phyloP scores from a whole-genome alignment of 2,797 vertebrate genomes.

The Morus bassanus region DNA sequence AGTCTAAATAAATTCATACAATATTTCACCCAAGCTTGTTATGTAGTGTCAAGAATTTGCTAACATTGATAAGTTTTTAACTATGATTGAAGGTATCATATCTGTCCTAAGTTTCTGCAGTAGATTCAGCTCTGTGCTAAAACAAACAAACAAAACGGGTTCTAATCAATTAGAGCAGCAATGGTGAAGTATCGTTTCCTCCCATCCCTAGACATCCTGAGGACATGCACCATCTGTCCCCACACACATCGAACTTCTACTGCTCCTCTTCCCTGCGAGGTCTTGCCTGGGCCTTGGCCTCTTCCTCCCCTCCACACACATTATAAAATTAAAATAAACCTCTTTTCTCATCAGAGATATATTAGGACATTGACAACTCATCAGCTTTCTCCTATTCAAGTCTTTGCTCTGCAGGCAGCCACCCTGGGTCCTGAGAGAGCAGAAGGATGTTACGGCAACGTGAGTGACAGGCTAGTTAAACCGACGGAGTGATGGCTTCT shows the following conservation, averaged over 20 bases:
- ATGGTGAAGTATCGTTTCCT: not conserved
- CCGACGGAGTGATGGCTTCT: not conserved
- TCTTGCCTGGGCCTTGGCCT: not conserved
- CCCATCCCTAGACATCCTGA: not conserved
- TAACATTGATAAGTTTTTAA: not conserved
- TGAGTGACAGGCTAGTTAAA: not conserved
- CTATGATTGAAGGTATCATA: not conserved
- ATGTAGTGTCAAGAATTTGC: not conserved
- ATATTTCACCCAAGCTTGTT: not conserved
- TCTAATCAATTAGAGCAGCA: not conserved
- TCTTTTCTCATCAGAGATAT: not conserved
- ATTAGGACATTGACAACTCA: not conserved
- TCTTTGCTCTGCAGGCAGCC: not conserved
- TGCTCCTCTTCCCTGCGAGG: not conserved
- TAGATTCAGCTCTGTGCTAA: not conserved
- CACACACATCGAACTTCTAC: not conserved
- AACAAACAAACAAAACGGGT: not conserved
- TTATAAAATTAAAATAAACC: not conserved
- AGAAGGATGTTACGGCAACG: rapidly evolving
- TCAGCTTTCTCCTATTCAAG: not conserved
- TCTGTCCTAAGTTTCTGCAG: not conserved
- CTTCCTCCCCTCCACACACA: not conserved
- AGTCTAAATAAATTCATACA: not conserved
- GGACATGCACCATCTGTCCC: not conserved
- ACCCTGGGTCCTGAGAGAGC: not conserved